Base-by-base conservation (phyloP, 2,797 vertebrate species). In the Sebastes kiyomatsui region DNA sequence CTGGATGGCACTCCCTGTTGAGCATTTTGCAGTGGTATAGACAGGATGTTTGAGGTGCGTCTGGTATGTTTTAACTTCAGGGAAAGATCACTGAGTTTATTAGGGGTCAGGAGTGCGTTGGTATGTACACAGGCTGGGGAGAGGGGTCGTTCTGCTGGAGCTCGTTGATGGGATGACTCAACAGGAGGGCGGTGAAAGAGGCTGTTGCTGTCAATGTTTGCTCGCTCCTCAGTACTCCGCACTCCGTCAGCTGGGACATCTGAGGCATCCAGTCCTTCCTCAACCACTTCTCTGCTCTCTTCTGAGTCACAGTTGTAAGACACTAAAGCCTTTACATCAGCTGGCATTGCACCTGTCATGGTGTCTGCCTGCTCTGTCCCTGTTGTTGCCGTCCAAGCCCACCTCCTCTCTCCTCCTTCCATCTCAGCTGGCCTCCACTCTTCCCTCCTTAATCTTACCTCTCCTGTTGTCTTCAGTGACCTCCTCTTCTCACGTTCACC, bases 91-190 rank as follows among this genome's bases (percentile, higher is more conserved):
- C 77, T 81, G 35, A 14, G 74, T 18, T 82, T 56, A 30, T 71
- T 27, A 5, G 71, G 58, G 13, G 62, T 73, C 28, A 69, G 59
- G 38, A 49, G 52, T 27, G 25, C 13, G 20, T 69, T 38, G 14
- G 33, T 35, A 6, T 62, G 70, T 61, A 55, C 75, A 30, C 60
- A 75, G 28, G 87, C 87, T 62, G 94, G 94, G 56, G 95, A 96
- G 67, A 94, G 94, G 12, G 95, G 94, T 79, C 94, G 95, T 86
- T 97, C 96, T 56, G 96, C 95, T 33, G 79, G 87, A 73, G 87
- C 86, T 79, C 22, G 77, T 23, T 76, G 81, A 82, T 60, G 23
- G 14, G 66, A n/a, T 30, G 73, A 78, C 23, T 85, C 72, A 73
- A 61, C 52, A 59, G 20, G 12, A 77, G 16, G 22, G 32, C 7